Evolutionary conservation across 2,113 vertebrate genomes (phyloP).

Genomic region (Ahaetulla prasina): DNA sequence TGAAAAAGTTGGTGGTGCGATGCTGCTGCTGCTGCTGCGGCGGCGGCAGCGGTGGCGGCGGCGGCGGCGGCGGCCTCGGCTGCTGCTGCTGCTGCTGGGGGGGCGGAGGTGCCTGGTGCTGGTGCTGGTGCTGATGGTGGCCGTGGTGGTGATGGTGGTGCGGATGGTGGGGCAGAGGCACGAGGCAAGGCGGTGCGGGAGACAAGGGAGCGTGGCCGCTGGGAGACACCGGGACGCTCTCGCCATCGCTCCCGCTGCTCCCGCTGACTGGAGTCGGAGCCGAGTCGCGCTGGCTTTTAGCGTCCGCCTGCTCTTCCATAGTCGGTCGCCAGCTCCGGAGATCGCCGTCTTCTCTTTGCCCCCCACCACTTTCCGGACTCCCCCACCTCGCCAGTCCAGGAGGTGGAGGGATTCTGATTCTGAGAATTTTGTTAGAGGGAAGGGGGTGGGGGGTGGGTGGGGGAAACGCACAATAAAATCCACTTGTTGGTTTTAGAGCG

Average conservation of each 20-base stretch:
- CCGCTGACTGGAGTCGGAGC: slow-evolving; percentile 70
- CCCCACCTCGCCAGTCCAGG: slow-evolving; percentile 65
- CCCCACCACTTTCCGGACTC: slow-evolving; percentile 26
- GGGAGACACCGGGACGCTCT: slow-evolving; percentile 82
- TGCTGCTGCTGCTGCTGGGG: slow-evolving; percentile 52
- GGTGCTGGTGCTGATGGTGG: slow-evolving; percentile 61
- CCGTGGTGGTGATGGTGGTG: slow-evolving; percentile 41
- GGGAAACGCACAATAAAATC: slow-evolving; percentile 7
- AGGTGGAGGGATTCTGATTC: slow-evolving; percentile 34
- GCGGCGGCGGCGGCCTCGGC: slow-evolving; percentile 18
- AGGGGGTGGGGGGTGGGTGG: not conserved
- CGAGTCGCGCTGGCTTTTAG: slow-evolving; percentile 62
- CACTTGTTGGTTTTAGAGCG: slow-evolving; percentile 38
- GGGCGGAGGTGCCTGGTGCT: slow-evolving; percentile 47
- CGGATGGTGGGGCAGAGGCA: slow-evolving; percentile 65
- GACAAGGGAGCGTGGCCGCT: slow-evolving; percentile 75
- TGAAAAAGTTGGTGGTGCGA: slow-evolving; percentile 94
- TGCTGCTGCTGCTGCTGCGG: slow-evolving; percentile 80
- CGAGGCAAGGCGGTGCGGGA: slow-evolving; percentile 56
- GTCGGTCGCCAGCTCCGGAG: slow-evolving; percentile 57
- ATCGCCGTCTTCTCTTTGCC: slow-evolving; percentile 39
- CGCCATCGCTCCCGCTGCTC: slow-evolving; percentile 69
- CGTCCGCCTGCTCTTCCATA: slow-evolving; percentile 64
- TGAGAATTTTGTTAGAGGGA: not conserved
- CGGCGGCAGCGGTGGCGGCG: slow-evolving; percentile 54